Evolutionary conservation across 2,888 invertebrate species (phyloP), one percentile per base, ranked within the genome.

Genomic region (Podabrus alpinus): DNA sequence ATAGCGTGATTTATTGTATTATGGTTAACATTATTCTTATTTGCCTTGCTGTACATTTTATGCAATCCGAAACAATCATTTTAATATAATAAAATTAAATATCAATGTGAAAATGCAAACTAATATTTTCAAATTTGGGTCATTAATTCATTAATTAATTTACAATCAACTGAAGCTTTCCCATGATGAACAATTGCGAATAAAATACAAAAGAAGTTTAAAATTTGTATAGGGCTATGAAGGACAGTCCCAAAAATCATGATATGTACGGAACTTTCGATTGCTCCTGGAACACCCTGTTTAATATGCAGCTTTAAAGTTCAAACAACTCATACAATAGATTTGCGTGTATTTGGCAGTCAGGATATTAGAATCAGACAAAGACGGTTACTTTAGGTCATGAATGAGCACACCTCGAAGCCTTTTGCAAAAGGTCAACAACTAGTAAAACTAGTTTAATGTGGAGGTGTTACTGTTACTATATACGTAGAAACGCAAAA

Each of bases 341-440:
- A 45, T 45, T 45, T 45, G 45, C 45, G 62, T 64, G 19, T 64
- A 17, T 15, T 61, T 19, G 62, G 19, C 62, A 45, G 62, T 19
- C 62, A 64, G 21, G n/a, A 64, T 16, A 21, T 19, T 19, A n/a
- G 62, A 19, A 64, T 17, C 21, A 64, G 62, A 64, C 62, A 64
- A 64, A 19, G 62, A 21, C 62, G 62, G 62, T 64, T 64, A 64
- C 62, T 64, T 64, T 64, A 64, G 62, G 62, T 64, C 62, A 64
- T 19, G 62, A 64, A 19, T 64, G 19, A 64, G 62, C 62, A 21
- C 62, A 64, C 62, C 62, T 21, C 21, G 62, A 64, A 64, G 21
- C 17, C 62, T 21, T 64, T 64, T 64, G 62, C 17, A 16, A 61
- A 19, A 64, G 62, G 62, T 64, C 62, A 64, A 64, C 62, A 64